phyloP scores from a whole-genome alignment of 2,797 vertebrate species.

The Simalia tracyae region DNA sequence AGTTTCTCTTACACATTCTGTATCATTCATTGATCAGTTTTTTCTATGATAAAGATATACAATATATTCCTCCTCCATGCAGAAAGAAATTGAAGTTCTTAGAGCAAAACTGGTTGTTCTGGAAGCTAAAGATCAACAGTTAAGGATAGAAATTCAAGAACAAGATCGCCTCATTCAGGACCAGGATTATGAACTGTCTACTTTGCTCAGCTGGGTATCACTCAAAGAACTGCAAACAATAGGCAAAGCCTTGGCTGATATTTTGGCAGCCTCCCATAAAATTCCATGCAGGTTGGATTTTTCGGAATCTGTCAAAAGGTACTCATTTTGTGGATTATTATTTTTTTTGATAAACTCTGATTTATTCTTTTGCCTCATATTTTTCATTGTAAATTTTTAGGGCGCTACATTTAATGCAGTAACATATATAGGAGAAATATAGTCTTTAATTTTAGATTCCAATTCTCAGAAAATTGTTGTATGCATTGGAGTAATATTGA shows the following conservation, averaged over 20 bases:
- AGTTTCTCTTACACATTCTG: not conserved
- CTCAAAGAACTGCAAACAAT: slow-evolving; percentile 77
- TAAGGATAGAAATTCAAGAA: slow-evolving; percentile 78
- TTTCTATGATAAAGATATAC: slow-evolving; percentile 15
- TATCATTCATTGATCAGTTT: not conserved
- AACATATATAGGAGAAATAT: not conserved
- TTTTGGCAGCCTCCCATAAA: slow-evolving; percentile 73
- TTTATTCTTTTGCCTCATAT: not conserved
- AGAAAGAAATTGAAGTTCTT: slow-evolving; percentile 84
- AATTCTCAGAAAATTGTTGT: not conserved
- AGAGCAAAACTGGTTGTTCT: slow-evolving; percentile 76
- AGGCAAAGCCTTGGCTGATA: slow-evolving; percentile 77
- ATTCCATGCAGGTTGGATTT: slow-evolving; percentile 72
- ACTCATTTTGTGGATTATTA: slow-evolving; percentile 29
- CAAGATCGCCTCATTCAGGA: slow-evolving; percentile 75
- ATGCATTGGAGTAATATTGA: not conserved
- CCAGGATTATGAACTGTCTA: slow-evolving; percentile 74
- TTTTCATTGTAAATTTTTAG: not conserved
- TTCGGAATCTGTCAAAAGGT: slow-evolving; percentile 80
- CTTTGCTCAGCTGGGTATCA: slow-evolving; percentile 71
- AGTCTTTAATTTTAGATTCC: not conserved
- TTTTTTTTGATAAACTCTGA: not conserved
- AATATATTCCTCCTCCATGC: slow-evolving; percentile 36
- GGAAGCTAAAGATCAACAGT: slow-evolving; percentile 73
- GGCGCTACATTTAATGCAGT: not conserved